Percentiles rank a stretch among this genome's conserved stretches.
Conservation (phyloP, 2,797 vertebrate genomes). For the Hipposideros larvatus region DNA sequence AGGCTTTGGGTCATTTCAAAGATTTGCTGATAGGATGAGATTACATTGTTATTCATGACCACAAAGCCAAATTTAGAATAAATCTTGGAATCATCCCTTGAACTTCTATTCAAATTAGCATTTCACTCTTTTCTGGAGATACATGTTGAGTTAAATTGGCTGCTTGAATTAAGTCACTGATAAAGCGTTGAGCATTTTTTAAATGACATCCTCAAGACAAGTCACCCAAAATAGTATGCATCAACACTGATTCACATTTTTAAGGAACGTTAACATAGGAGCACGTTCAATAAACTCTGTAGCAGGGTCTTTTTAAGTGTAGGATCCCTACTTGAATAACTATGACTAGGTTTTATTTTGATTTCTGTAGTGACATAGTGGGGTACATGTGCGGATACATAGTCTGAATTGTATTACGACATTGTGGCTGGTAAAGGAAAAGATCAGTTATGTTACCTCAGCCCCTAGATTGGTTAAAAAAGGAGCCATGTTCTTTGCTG, state of each 20-base stretch:
- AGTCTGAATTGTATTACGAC: constrained; percentile 29
- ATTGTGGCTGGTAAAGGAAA: constrained; percentile 49
- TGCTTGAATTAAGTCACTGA: constrained; percentile 39
- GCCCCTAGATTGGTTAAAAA: not conserved
- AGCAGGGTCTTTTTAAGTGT: not conserved
- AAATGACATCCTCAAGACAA: constrained; percentile 43
- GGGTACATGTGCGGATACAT: not conserved
- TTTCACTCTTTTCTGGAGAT: constrained; percentile 15
- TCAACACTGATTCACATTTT: constrained; percentile 45
- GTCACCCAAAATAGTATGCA: not conserved
- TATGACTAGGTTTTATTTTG: constrained; percentile 52
- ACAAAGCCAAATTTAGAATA: constrained; percentile 34
- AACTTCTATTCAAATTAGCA: constrained; percentile 39
- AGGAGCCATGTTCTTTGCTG: not conserved
- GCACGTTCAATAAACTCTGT: not conserved
- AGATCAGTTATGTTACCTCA: not conserved
- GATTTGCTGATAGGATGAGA: constrained; percentile 35
- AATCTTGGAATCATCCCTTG: constrained; percentile 46
- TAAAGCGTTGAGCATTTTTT: constrained; percentile 15
- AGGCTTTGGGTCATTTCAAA: constrained; percentile 30
- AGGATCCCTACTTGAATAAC: not conserved
- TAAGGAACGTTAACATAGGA: constrained; percentile 41
- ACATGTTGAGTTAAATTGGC: constrained; percentile 43
- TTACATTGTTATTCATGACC: constrained; percentile 55
- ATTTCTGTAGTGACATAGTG: constrained; percentile 17